These are phyloP conservation scores for Cryptus armator DNA, from an alignment of 2,888 invertebrate species.

Conservation along the genomic window DNA sequence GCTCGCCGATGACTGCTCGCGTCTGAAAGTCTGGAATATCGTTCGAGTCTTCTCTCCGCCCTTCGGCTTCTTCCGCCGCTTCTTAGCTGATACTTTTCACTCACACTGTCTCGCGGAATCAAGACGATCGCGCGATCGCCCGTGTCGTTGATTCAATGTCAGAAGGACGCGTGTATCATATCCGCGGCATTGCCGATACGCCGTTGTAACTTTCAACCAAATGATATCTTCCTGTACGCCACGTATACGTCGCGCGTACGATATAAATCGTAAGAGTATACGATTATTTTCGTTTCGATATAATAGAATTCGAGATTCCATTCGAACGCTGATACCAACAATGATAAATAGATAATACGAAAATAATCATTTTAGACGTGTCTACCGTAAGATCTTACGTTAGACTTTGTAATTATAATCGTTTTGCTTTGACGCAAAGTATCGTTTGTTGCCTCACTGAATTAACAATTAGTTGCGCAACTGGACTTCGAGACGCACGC, in stretches of 20 bases:
- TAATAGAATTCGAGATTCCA: neutral
- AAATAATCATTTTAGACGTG: neutral
- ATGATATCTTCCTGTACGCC: neutral
- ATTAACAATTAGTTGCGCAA: neutral
- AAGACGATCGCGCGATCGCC: slow-evolving; percentile 11
- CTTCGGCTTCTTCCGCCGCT: slow-evolving; percentile 40
- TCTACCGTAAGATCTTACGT: neutral
- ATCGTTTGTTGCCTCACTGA: neutral
- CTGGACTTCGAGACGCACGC: neutral
- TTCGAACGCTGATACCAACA: neutral
- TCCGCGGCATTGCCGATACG: neutral
- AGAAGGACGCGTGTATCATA: neutral
- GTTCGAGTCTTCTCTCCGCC: slow-evolving; percentile 49
- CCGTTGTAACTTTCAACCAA: neutral
- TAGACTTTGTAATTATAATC: slow-evolving; percentile 5
- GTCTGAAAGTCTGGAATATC: slow-evolving; percentile 58
- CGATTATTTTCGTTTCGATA: neutral
- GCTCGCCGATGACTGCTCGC: slow-evolving; percentile 50
- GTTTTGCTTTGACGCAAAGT: neutral
- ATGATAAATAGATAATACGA: neutral
- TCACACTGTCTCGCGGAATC: slow-evolving; percentile 41
- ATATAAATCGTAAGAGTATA: neutral
- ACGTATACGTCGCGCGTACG: neutral
- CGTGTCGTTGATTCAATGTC: slow-evolving; percentile 8
- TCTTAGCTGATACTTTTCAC: slow-evolving; percentile 44